Conservation (phyloP, 2,113 vertebrate species). For the Limanda limanda region DNA sequence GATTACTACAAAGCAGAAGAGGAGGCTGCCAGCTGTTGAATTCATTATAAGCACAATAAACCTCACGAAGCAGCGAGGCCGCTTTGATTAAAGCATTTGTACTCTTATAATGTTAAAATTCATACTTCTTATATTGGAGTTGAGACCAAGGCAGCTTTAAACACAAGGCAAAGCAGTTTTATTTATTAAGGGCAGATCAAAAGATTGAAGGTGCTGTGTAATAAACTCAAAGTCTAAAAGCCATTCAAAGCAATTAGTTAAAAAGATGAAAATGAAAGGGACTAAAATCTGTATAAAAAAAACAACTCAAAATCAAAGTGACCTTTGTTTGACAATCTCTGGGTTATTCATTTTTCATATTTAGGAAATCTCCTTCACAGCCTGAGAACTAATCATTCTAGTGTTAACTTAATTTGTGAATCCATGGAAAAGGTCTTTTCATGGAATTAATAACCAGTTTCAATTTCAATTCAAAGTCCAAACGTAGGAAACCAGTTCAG, state of each 20-base stretch:
- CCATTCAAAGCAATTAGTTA: background rate
- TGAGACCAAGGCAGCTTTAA: background rate
- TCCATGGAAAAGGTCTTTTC: too few relatives aligned
- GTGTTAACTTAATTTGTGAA: too few relatives aligned
- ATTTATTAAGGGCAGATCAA: too few relatives aligned
- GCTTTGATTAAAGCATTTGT: slow-evolving; percentile 1
- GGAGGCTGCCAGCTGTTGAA: background rate
- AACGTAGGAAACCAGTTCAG: background rate
- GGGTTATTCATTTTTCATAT: too few relatives aligned
- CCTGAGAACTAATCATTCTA: too few relatives aligned
- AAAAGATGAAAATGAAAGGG: background rate
- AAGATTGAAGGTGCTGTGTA: background rate
- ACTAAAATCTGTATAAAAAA: background rate
- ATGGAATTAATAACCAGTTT: background rate
- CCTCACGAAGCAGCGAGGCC: background rate
- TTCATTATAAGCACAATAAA: background rate
- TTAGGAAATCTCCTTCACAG: too few relatives aligned
- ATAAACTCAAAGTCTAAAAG: background rate
- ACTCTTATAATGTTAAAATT: background rate
- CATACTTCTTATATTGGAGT: background rate
- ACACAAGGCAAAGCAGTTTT: background rate
- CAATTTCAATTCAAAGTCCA: background rate
- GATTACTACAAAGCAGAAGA: background rate
- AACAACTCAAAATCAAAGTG: background rate
- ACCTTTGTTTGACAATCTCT: too few relatives aligned